These are phyloP conservation scores for Paraescarpia echinospica DNA, from an alignment of 1,140 invertebrate species.

Conservation along the genomic window DNA sequence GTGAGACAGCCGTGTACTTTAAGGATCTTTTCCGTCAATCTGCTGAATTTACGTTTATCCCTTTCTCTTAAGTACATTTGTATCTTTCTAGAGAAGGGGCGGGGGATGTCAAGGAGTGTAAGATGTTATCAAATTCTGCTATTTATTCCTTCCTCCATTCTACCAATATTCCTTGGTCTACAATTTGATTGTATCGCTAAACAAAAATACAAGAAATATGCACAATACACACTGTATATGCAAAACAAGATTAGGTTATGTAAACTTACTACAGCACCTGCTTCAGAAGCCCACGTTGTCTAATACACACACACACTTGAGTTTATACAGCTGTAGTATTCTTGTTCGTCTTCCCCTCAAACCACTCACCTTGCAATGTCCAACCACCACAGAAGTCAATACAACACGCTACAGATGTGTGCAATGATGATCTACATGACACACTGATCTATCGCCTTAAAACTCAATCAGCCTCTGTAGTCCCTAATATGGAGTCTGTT, in stretches of 20 bases:
- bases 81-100: no score
- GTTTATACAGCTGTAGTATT: background rate
- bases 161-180: no score
- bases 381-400: background rate
- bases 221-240: background rate
- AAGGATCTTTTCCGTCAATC: no score
- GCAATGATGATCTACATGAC: background rate
- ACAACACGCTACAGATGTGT: background rate
- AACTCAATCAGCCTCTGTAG: background rate
- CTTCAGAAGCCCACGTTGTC: background rate
- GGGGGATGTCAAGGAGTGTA: no score
- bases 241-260: background rate
- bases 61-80: no score
- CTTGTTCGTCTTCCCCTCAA: background rate
- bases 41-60: no score
- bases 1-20: no score
- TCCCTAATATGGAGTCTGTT: background rate
- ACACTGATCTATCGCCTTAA: background rate
- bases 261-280: background rate
- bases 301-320: background rate
- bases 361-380: background rate
- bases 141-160: no score
- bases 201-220: no score
- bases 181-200: no score
- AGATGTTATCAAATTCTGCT: no score